These are phyloP conservation scores for Orestias chungarensis DNA, from an alignment of 2,797 vertebrate genomes.

Conservation along the genomic window DNA sequence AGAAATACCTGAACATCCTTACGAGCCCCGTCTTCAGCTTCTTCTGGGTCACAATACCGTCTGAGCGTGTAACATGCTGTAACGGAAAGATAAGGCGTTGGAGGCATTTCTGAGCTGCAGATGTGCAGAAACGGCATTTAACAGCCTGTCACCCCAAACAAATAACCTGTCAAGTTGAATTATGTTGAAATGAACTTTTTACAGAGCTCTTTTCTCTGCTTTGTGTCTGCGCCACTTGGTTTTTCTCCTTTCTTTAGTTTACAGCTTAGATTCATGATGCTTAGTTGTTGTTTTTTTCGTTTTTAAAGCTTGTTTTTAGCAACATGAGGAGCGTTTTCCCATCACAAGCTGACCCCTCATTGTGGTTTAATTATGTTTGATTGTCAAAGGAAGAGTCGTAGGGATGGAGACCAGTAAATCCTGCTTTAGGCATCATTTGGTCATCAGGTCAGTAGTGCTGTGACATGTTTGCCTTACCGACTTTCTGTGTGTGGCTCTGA, in stretches of 20 bases:
- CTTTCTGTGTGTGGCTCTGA: conserved; percentile 4
- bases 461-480: too few relatives aligned
- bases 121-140: conserved; percentile 14
- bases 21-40: not conserved
- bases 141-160: conserved; percentile 28
- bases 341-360: not conserved
- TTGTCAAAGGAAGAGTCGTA: too few relatives aligned
- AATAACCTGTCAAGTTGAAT: conserved; percentile 29
- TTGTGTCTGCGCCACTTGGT: not conserved
- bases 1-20: not conserved
- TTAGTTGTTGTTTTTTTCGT: not conserved
- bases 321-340: conserved; percentile 3
- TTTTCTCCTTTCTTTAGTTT: not conserved
- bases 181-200: conserved; percentile 17
- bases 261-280: not conserved
- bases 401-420: not conserved
- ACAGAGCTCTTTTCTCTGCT: not conserved
- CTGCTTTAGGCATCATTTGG: not conserved
- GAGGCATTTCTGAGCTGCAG: conserved; percentile 11
- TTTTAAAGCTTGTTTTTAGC: not conserved
- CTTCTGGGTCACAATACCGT: not conserved
- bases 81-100: not conserved
- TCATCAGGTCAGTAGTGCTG: not conserved
- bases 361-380: too few relatives aligned
- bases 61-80: not conserved